Conservation (phyloP, 2,888 invertebrate species). For the Leucoptera coffeella region DNA sequence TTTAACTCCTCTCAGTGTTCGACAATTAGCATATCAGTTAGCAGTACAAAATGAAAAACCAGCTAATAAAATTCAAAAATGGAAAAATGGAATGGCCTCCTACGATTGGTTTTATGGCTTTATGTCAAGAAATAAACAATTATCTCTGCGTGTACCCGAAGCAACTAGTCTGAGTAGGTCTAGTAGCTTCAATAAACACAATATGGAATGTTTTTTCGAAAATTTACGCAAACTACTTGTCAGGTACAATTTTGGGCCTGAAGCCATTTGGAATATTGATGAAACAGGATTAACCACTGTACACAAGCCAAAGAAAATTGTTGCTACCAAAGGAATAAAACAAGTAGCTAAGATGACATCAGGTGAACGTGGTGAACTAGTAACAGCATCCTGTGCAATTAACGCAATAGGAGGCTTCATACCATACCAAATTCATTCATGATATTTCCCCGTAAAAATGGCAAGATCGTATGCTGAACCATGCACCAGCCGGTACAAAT, state of each 20-base stretch:
- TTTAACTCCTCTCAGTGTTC: slow-evolving; percentile 10
- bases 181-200: slow-evolving; percentile 1
- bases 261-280: slow-evolving; percentile 11
- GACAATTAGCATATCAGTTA: slow-evolving; percentile 11
- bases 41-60: slow-evolving; percentile 8
- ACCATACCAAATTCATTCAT: slow-evolving; percentile 21
- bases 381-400: slow-evolving; percentile 14
- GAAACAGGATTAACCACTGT: slow-evolving; percentile 16
- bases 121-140: slow-evolving; percentile 6
- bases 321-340: slow-evolving; percentile 15
- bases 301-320: slow-evolving; percentile 15
- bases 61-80: slow-evolving; percentile 5
- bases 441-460: slow-evolving; percentile 16
- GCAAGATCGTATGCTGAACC: slow-evolving; percentile 13
- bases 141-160: slow-evolving; percentile 8
- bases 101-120: slow-evolving; percentile 8
- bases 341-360: slow-evolving; percentile 17
- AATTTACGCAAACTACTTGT: slow-evolving; percentile 4
- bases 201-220: slow-evolving; percentile 6
- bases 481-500: slow-evolving; percentile 14
- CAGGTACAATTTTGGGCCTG: slow-evolving; percentile 9
- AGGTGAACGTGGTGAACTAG: slow-evolving; percentile 16
- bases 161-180: slow-evolving; percentile 1
- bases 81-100: slow-evolving; percentile 3
- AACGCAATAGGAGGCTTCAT: slow-evolving; percentile 15